These are phyloP conservation scores for Carlito syrichta DNA, from an alignment of 2,113 vertebrate genomes.

Conservation along the genomic window DNA sequence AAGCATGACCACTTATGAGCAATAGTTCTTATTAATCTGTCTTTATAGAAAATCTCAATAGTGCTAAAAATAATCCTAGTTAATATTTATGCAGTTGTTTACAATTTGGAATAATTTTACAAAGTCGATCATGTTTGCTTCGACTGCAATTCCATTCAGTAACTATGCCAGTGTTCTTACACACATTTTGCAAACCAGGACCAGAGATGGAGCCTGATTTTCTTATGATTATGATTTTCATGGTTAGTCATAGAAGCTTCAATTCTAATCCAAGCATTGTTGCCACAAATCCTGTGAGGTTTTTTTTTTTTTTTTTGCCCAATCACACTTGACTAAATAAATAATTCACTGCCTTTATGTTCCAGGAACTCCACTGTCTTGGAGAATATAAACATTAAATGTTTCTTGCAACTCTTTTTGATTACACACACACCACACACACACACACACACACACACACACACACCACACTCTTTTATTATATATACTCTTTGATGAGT, in stretches of 20 bases:
- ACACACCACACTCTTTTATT: neutral
- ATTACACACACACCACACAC: neutral
- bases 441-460: neutral
- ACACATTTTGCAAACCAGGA: neutral
- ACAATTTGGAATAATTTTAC: neutral
- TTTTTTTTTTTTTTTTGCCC: neutral
- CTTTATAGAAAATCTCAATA: neutral
- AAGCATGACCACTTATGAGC: neutral
- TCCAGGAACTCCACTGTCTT: neutral
- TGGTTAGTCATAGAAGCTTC: neutral
- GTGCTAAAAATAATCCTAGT: neutral
- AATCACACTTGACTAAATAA: neutral
- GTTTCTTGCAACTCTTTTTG: neutral
- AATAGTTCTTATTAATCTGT: neutral
- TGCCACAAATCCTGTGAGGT: neutral
- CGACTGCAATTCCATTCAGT: neutral
- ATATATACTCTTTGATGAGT: neutral
- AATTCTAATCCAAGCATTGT: neutral
- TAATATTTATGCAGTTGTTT: neutral
- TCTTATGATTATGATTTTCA: neutral
- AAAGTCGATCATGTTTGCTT: neutral
- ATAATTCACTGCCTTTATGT: neutral
- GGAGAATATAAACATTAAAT: neutral
- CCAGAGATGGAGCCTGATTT: neutral
- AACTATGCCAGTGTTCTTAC: neutral